A percentile compares a stretch with the other conserved stretches of the same genome.
Evolutionary conservation across 2,888 invertebrate genomes (phyloP).

Genomic region (Tineola bisselliella): DNA sequence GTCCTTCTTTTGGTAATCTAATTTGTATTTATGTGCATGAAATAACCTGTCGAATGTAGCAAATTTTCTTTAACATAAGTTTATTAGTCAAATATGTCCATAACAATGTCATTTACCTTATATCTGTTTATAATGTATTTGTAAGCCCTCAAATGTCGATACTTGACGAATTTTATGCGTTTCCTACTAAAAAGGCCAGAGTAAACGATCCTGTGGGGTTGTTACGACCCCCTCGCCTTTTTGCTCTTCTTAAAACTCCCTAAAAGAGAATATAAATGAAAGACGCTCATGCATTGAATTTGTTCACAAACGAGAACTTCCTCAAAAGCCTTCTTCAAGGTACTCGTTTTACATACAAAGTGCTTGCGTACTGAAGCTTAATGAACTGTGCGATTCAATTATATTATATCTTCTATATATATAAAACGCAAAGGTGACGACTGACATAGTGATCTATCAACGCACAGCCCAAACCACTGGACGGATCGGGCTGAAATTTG

Average conservation of each 20-base stretch:
- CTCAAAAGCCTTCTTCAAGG: background rate
- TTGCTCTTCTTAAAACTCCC: background rate
- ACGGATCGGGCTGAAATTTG: too few relatives aligned
- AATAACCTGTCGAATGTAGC: too few relatives aligned
- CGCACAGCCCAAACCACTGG: too few relatives aligned
- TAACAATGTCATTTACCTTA: background rate
- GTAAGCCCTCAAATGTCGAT: background rate
- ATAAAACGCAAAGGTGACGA: too few relatives aligned
- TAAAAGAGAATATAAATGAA: conserved; percentile 5
- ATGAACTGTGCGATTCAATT: background rate
- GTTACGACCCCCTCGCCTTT: background rate
- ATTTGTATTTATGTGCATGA: too few relatives aligned
- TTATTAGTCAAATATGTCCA: background rate
- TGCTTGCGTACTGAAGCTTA: background rate
- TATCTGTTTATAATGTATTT: conserved; percentile 1
- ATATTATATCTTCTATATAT: background rate
- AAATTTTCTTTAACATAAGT: too few relatives aligned
- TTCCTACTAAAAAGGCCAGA: background rate
- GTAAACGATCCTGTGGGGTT: background rate
- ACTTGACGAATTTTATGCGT: conserved; percentile 8
- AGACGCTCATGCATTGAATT: background rate
- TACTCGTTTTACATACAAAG: background rate
- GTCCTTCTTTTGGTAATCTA: too few relatives aligned
- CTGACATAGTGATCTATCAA: too few relatives aligned
- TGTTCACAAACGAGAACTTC: background rate